Evolutionary conservation across 2,113 vertebrate genomes (phyloP).

Genomic region (Eulemur macaco): DNA sequence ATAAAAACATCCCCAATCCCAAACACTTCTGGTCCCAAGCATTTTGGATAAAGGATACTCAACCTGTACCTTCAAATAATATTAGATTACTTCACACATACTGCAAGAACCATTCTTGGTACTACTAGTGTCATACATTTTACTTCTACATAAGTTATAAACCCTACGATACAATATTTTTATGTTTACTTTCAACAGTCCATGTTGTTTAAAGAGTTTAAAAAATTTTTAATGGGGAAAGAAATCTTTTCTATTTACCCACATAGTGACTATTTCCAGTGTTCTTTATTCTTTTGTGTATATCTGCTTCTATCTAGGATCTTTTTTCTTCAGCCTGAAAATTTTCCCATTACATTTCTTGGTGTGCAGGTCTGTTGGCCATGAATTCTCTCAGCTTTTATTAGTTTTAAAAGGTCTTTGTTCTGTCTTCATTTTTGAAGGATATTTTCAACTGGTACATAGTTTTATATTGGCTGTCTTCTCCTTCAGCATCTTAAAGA

Average conservation of each 20-base stretch:
- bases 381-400: background rate
- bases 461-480: background rate
- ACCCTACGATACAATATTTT: background rate
- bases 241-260: background rate
- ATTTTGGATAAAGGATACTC: background rate
- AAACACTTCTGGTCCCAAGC: background rate
- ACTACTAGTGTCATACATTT: background rate
- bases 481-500: background rate
- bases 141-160: background rate
- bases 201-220: background rate
- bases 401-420: background rate
- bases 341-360: background rate
- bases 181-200: conserved; percentile 34
- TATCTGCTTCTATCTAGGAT: background rate
- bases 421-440: conserved; percentile 9
- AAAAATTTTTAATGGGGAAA: background rate
- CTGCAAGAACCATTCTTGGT: background rate
- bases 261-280: background rate
- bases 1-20: background rate
- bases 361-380: background rate
- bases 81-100: background rate
- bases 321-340: conserved; percentile 9
- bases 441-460: background rate
- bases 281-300: background rate
- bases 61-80: background rate